These are phyloP conservation scores for Actinia equina DNA, from an alignment of 64 coral and sea anemone genomes.

Conservation along the genomic window DNA sequence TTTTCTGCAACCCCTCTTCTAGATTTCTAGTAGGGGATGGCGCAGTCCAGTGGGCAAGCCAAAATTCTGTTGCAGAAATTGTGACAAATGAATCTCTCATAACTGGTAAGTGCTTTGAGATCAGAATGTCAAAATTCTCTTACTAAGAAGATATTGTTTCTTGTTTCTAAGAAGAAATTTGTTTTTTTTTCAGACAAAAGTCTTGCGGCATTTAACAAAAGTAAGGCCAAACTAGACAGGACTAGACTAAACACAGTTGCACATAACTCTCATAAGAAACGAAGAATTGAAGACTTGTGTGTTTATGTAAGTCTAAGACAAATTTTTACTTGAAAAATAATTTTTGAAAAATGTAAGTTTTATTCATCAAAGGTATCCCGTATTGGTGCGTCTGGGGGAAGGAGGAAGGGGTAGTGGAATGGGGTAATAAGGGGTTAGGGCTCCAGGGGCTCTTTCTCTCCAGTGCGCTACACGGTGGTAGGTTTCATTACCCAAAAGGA, in stretches of 20 bases:
- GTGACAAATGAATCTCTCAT: conserved; percentile 17
- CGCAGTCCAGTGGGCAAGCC: conserved; percentile 68
- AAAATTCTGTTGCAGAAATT: conserved; percentile 52
- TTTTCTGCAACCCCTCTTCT: background rate
- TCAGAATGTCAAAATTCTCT: background rate
- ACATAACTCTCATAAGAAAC: background rate
- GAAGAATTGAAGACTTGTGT: conserved; percentile 55
- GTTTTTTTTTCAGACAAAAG: conserved; percentile 49
- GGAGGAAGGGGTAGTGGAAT: no score
- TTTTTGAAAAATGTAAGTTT: no score
- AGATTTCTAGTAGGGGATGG: conserved; percentile 93
- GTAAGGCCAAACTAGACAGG: conserved; percentile 9
- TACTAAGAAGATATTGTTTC: background rate
- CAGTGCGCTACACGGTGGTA: no score
- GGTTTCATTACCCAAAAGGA: no score
- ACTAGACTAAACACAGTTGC: background rate
- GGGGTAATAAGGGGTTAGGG: no score
- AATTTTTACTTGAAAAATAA: no score
- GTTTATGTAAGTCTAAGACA: conserved; percentile 7
- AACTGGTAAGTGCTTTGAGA: background rate
- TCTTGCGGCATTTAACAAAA: conserved; percentile 59
- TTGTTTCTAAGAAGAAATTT: background rate
- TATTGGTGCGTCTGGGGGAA: no score
- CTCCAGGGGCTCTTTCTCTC: no score
- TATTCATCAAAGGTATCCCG: no score